Evolutionary conservation across 1,140 invertebrate genomes (phyloP).

Genomic region (Psilanteris sp.): DNA sequence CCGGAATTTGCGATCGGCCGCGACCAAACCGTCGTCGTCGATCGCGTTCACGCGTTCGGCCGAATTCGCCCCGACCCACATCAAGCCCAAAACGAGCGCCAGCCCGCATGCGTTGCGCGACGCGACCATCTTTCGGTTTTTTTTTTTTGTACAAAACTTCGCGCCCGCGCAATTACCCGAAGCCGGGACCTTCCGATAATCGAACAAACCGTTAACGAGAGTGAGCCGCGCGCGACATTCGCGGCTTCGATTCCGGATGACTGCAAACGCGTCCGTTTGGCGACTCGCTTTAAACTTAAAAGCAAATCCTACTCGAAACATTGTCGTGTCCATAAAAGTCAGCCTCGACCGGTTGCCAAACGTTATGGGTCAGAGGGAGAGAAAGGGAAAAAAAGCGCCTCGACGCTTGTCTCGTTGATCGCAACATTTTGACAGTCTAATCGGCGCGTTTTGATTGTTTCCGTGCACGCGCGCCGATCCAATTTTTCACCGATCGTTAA

Average conservation of each 20-base stretch:
- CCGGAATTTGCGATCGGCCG: neutral
- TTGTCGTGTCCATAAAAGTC: slow-evolving; percentile 53
- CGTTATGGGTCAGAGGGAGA: slow-evolving; percentile 38
- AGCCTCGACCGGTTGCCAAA: slow-evolving; percentile 48
- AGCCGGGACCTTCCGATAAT: too few species aligned
- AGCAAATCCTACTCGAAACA: slow-evolving; percentile 40
- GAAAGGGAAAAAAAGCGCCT: slow-evolving; percentile 27
- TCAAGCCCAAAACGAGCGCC: too few species aligned
- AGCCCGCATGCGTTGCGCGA: too few species aligned
- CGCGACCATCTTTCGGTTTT: too few species aligned
- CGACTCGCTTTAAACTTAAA: slow-evolving; percentile 63
- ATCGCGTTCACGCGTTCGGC: too few species aligned
- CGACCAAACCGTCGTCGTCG: neutral
- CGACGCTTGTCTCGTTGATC: slow-evolving; percentile 4
- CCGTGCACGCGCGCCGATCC: neutral
- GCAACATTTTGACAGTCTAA: slow-evolving; percentile 55
- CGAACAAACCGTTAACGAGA: too few species aligned
- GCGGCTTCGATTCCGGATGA: slow-evolving; percentile 12
- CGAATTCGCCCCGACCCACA: too few species aligned
- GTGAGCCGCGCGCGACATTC: neutral
- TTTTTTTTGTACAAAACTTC: too few species aligned
- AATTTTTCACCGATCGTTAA: too few species aligned
- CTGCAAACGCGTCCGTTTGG: slow-evolving; percentile 50
- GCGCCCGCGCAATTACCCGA: slow-evolving; percentile 2
- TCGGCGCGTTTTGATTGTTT: too few species aligned